These are phyloP conservation scores for Odontomachus brunneus DNA, from an alignment of 1,140 invertebrate species.

Conservation along the genomic window DNA sequence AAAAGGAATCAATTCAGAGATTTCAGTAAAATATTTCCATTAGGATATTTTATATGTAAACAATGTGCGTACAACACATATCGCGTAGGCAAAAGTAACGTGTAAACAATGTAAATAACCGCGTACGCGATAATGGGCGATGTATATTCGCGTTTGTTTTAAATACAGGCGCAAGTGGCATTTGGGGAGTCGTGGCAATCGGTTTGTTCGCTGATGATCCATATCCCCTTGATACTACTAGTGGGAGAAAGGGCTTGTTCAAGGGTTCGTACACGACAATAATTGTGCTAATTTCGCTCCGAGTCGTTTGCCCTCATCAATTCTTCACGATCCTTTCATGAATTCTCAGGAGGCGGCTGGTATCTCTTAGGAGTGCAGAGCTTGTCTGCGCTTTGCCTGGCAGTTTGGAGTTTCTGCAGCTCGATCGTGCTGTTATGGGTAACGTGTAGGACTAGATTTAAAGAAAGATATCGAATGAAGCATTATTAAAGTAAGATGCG, in stretches of 20 bases:
- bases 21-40: too few species aligned
- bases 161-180: conserved; percentile 83
- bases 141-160: not conserved
- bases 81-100: too few species aligned
- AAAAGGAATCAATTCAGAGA: too few species aligned
- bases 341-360: conserved; percentile 91
- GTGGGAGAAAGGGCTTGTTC: conserved; percentile 91
- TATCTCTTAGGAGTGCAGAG: conserved; percentile 94
- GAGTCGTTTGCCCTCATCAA: not conserved
- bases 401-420: conserved; percentile 89
- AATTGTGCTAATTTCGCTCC: not conserved
- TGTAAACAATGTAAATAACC: too few species aligned
- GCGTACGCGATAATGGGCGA: not conserved
- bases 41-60: too few species aligned
- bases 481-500: not conserved
- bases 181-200: conserved; percentile 93
- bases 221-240: conserved; percentile 91
- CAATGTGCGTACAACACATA: too few species aligned
- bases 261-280: conserved; percentile 87
- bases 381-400: conserved; percentile 89
- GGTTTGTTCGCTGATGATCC: conserved; percentile 96
- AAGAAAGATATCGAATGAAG: conserved; percentile 9
- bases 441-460: conserved; percentile 56
- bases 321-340: not conserved
- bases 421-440: conserved; percentile 91